A percentile compares a stretch with the other conserved stretches of the same genome.
These are phyloP conservation scores for Diabrotica balteata DNA, from an alignment of 2,888 invertebrate genomes.

Conservation along the genomic window DNA sequence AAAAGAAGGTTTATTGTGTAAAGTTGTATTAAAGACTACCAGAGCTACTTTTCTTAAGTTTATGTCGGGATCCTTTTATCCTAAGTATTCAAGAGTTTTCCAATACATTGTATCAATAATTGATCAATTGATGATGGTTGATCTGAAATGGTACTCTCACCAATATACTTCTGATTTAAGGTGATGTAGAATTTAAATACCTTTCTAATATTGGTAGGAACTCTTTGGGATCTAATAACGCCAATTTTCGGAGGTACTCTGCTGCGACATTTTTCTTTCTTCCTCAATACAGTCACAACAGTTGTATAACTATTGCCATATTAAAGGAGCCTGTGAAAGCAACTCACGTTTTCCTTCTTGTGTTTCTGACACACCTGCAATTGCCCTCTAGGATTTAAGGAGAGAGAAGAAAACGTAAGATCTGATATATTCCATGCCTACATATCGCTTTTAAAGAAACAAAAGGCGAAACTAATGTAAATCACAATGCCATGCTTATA, in stretches of 20 bases:
- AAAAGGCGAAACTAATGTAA: slow-evolving; percentile 71
- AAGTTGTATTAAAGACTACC: slow-evolving; percentile 98
- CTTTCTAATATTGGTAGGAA: slow-evolving; percentile 87
- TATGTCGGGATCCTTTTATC: slow-evolving; percentile 81
- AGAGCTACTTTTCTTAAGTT: slow-evolving; percentile 96
- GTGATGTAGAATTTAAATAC: slow-evolving; percentile 80
- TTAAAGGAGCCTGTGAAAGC: slow-evolving; percentile 82
- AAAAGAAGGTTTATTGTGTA: slow-evolving; percentile 97
- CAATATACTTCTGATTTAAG: slow-evolving; percentile 92
- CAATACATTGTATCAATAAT: slow-evolving; percentile 86
- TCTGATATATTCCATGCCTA: slow-evolving; percentile 98
- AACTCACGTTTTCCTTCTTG: slow-evolving; percentile 77
- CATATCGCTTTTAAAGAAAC: slow-evolving; percentile 92
- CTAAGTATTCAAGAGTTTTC: slow-evolving; percentile 84
- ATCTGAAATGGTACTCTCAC: slow-evolving; percentile 98
- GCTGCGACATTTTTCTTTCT: slow-evolving; percentile 97
- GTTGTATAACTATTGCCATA: slow-evolving; percentile 91
- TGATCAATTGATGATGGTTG: slow-evolving; percentile 94
- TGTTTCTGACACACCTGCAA: slow-evolving; percentile 81
- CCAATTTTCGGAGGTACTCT: slow-evolving; percentile 96
- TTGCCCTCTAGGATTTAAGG: slow-evolving; percentile 69
- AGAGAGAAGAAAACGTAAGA: slow-evolving; percentile 98
- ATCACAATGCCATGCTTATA: slow-evolving; percentile 70
- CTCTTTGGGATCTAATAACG: slow-evolving; percentile 88
- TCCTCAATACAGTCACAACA: slow-evolving; percentile 98